Conservation (phyloP, 2,797 vertebrate genomes). For the Neopelma chrysocephalum region DNA sequence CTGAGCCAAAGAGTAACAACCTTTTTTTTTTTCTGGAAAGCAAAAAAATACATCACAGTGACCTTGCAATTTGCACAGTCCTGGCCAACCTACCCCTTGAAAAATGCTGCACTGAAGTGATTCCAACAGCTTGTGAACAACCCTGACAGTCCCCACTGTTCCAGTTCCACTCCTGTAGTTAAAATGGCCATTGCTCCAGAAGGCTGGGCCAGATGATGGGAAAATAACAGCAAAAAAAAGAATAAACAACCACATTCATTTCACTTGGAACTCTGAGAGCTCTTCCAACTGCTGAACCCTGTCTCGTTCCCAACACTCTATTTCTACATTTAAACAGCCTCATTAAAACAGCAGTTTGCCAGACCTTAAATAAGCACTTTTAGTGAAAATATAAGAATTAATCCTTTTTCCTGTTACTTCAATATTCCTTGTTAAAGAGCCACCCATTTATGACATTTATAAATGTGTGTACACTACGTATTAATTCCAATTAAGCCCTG, state of each 20-base stretch:
- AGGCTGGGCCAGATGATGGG: not conserved
- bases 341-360: not conserved
- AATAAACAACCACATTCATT: not conserved
- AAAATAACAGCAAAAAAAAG: not conserved
- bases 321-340: not conserved
- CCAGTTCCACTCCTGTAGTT: not conserved
- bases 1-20: not conserved
- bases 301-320: not conserved
- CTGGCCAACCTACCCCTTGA: not conserved
- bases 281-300: not conserved
- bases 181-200: not conserved
- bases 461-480: conserved; percentile 18
- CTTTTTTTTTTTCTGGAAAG: not conserved
- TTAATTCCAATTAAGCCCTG: conserved; percentile 47
- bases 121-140: not conserved
- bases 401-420: conserved; percentile 5
- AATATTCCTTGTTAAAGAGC: not conserved
- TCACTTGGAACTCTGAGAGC: not conserved
- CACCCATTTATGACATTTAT: conserved; percentile 11
- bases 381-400: conserved; percentile 9
- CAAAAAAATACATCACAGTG: not conserved
- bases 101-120: not conserved
- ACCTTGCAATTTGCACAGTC: not conserved
- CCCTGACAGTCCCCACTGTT: not conserved
- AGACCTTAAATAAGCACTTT: not conserved